These are phyloP conservation scores for Craniophora ligustri DNA, from an alignment of 2,888 invertebrate species.

Conservation along the genomic window DNA sequence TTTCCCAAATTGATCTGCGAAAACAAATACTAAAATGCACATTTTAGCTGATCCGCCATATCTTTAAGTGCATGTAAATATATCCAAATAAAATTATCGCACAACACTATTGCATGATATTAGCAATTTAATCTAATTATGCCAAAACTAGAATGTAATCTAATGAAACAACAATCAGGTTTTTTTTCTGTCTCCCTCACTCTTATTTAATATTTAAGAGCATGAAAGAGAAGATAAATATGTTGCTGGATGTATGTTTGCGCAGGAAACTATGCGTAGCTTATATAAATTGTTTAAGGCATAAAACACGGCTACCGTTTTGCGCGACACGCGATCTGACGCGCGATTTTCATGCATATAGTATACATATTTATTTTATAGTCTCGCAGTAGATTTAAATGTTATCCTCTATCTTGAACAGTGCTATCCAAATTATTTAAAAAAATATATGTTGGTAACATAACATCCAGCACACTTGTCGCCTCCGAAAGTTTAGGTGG, in stretches of 20 bases:
- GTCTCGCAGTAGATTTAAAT: background rate
- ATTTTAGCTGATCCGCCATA: background rate
- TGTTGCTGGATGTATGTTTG: conserved; percentile 27
- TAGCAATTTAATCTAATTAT: conserved; percentile 57
- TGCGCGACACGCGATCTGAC: conserved; percentile 34
- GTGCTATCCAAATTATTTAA: too few relatives aligned
- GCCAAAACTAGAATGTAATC: conserved; percentile 53
- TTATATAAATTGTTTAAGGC: conserved; percentile 50
- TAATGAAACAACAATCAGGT: conserved; percentile 48
- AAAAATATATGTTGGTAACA: too few relatives aligned
- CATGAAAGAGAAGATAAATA: conserved; percentile 25
- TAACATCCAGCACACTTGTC: too few relatives aligned
- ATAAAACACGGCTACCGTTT: conserved; percentile 47
- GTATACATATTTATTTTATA: conserved; percentile 9
- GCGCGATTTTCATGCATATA: conserved; percentile 26
- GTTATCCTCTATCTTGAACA: too few relatives aligned
- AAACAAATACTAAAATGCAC: too few relatives aligned
- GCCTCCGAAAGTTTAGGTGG: too few relatives aligned
- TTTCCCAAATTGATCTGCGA: too few relatives aligned
- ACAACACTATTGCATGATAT: conserved; percentile 34
- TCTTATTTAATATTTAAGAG: background rate
- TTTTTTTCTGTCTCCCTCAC: conserved; percentile 11
- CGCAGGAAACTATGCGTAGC: conserved; percentile 44
- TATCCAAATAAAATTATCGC: conserved; percentile 41
- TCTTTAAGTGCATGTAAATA: conserved; percentile 25